These are phyloP conservation scores for Centropus bengalensis DNA, from an alignment of 2,113 vertebrate genomes.

Conservation along the genomic window DNA sequence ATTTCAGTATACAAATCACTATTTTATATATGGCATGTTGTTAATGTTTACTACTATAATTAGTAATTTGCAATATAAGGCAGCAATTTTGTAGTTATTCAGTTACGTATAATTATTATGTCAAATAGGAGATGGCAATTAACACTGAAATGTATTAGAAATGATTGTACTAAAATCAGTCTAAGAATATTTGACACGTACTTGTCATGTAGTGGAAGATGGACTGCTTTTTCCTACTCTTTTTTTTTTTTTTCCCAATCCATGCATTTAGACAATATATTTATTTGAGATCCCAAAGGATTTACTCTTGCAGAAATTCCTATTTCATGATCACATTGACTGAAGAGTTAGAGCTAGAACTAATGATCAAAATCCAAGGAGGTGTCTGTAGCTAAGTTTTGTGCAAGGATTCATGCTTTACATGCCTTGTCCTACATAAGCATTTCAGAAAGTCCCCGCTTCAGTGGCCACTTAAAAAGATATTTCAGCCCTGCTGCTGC, in stretches of 20 bases:
- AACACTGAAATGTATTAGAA: conserved; percentile 75
- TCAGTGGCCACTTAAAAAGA: not conserved
- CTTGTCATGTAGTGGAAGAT: conserved; percentile 31
- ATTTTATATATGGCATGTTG: conserved; percentile 80
- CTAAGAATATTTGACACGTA: conserved; percentile 60
- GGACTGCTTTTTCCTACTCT: conserved; percentile 39
- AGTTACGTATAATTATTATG: conserved; percentile 80
- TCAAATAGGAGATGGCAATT: conserved; percentile 77
- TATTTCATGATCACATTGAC: not conserved
- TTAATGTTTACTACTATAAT: conserved; percentile 81
- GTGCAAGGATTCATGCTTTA: not conserved
- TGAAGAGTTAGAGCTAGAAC: not conserved
- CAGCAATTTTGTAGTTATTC: conserved; percentile 80
- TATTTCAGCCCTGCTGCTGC: not conserved
- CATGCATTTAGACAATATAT: not conserved
- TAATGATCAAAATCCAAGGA: not conserved
- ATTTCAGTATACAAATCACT: conserved; percentile 77
- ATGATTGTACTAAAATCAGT: conserved; percentile 69
- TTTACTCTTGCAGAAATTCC: not conserved
- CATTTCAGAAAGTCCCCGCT: not conserved
- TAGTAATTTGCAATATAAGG: conserved; percentile 81
- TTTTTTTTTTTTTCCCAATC: not conserved
- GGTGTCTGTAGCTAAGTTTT: not conserved
- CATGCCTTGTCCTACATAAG: not conserved
- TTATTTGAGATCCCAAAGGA: not conserved